These are phyloP conservation scores for Anthophora plumipes DNA, from an alignment of 2,888 invertebrate genomes.

Conservation along the genomic window DNA sequence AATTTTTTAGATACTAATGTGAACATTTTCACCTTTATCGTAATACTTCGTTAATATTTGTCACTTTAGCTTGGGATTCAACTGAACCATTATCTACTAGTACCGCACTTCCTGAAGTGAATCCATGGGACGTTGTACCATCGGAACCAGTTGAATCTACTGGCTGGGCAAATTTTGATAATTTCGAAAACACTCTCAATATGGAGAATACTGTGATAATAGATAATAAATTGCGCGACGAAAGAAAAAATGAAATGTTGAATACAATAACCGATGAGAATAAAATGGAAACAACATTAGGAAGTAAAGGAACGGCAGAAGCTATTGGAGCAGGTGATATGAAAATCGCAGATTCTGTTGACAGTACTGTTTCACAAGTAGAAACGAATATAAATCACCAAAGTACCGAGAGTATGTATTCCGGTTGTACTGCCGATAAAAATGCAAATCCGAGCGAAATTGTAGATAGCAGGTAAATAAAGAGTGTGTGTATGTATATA, in stretches of 20 bases:
- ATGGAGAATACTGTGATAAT: constrained; percentile 65
- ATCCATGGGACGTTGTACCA: constrained; percentile 78
- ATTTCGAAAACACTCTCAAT: constrained; percentile 76
- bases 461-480: constrained; percentile 71
- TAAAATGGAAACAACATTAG: constrained; percentile 29
- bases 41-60: background rate
- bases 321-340: constrained; percentile 38
- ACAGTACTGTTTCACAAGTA: constrained; percentile 24
- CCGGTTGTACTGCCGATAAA: constrained; percentile 70
- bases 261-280: constrained; percentile 41
- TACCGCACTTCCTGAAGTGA: constrained; percentile 71
- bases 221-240: constrained; percentile 63
- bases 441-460: constrained; percentile 75
- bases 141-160: constrained; percentile 76
- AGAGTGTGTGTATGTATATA: background rate
- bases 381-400: constrained; percentile 63
- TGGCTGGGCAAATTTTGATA: constrained; percentile 83
- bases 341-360: constrained; percentile 40
- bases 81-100: constrained; percentile 67
- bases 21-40: background rate
- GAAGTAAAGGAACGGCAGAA: constrained; percentile 42
- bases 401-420: constrained; percentile 62
- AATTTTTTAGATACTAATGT: background rate
- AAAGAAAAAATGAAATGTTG: constrained; percentile 41
- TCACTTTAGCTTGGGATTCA: constrained; percentile 75